These are phyloP conservation scores for Orchestes rusci DNA, from an alignment of 2,888 invertebrate genomes.

Conservation along the genomic window DNA sequence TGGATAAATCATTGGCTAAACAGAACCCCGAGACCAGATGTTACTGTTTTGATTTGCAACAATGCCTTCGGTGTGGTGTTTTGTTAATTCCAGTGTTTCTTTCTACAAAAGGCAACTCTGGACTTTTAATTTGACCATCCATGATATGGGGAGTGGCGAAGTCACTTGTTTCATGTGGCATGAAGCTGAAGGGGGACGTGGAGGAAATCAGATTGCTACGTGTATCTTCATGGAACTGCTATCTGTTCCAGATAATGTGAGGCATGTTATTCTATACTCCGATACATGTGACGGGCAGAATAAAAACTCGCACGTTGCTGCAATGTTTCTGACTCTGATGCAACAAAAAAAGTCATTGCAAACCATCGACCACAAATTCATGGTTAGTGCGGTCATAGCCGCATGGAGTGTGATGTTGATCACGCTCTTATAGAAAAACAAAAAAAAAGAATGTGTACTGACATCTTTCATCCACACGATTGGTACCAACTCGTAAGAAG, in stretches of 20 bases:
- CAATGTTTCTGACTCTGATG: no score
- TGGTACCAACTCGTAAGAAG: no score
- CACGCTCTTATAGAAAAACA: no score
- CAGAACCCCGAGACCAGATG: background rate
- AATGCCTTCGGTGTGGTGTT: conserved; percentile 5
- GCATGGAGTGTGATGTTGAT: no score
- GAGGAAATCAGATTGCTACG: conserved; percentile 17
- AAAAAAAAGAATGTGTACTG: no score
- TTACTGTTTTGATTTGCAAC: conserved; percentile 5
- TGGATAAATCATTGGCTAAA: conserved; percentile 5
- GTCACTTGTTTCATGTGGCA: conserved; percentile 16
- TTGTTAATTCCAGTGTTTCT: background rate
- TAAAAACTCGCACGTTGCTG: no score
- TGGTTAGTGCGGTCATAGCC: no score
- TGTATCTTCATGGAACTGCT: conserved; percentile 8
- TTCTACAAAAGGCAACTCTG: conserved; percentile 20
- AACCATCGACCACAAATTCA: no score
- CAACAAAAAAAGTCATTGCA: no score
- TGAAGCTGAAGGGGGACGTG: conserved; percentile 8
- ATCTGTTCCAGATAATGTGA: conserved; percentile 4
- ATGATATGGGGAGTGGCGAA: conserved; percentile 10
- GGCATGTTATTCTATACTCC: conserved; percentile 15
- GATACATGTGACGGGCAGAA: conserved; percentile 18
- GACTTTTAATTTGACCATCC: no score
- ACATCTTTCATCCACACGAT: no score